Base-by-base conservation (phyloP, 2,113 vertebrate species). In the Mesitornis unicolor region DNA sequence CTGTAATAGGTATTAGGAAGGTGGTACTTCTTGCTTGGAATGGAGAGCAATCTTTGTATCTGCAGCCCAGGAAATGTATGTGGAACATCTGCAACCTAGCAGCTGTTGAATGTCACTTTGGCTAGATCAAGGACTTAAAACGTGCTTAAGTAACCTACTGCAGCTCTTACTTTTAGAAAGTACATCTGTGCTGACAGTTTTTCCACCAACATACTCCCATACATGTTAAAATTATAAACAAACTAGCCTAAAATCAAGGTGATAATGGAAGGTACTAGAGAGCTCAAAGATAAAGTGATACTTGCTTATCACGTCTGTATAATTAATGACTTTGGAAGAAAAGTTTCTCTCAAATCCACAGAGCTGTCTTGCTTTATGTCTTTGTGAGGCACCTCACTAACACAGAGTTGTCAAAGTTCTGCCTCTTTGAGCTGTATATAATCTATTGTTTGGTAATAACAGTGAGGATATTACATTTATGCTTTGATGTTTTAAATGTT, bases 61-160 rank as follows among this genome's bases (percentile, higher is more conserved):
- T 95, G 83, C 88, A 93, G 83, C 69, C 56, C 76, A 68, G 83
- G 86, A 96, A 96, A 87, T 31, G 11, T 71, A 43, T 81, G 64
- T 53, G 77, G 71, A 94, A 90, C 88, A 92, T 93, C 76, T 96
- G 96, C 57, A 90, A 47, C 45, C 48, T 68, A 94, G 53, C 93
- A 96, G 95, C 96, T 90, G 96, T 45, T 90, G 86, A 89, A 93
- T 67, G 65, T 95, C 92, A 95, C 76, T 96, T 87, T 96, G 90
- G 61, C 56, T 87, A 71, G 86, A 96, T 94, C 88, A 96, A 95
- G 92, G 83, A 56, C 57, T 93, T 89, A 90, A 84, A 93, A 90
- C 61, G 60, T 64, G 80, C 64, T 92, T 84, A 80, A 93, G 61
- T 68, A 93, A 94, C 84, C 83, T 89, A 73, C 73, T 60, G 31